These are phyloP conservation scores for Melanotaenia pygmaea DNA, from an alignment of 2,797 vertebrate genomes.

Conservation along the genomic window DNA sequence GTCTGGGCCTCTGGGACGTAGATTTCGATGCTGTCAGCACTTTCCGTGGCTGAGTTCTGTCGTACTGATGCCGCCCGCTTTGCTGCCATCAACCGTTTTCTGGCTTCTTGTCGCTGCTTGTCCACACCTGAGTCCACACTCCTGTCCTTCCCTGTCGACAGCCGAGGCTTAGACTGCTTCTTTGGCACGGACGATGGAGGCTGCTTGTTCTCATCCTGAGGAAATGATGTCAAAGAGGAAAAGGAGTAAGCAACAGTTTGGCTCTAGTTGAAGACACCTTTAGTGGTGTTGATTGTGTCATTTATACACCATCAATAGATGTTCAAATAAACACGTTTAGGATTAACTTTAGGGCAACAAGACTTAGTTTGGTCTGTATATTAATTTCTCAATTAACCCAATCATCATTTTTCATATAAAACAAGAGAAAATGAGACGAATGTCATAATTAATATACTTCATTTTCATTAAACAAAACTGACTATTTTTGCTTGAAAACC, in stretches of 20 bases:
- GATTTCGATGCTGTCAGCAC: constrained; percentile 99
- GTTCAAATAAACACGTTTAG: constrained; percentile 5
- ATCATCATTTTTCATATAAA: background rate
- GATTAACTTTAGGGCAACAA: background rate
- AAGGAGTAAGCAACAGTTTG: constrained; percentile 9
- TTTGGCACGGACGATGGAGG: constrained; percentile 93
- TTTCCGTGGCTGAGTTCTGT: constrained; percentile 98
- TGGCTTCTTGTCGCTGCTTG: constrained; percentile 97
- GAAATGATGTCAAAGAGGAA: constrained; percentile 10
- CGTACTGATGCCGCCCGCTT: constrained; percentile 95
- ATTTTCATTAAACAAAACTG: background rate
- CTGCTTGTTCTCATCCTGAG: constrained; percentile 91
- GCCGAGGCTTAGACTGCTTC: constrained; percentile 93
- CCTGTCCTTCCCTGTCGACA: constrained; percentile 90
- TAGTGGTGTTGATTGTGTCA: background rate
- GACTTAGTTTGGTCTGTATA: background rate
- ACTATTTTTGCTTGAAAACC: background rate
- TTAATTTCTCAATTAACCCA: background rate
- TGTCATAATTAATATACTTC: background rate
- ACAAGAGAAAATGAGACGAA: no score
- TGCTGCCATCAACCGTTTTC: constrained; percentile 96
- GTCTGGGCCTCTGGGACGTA: constrained; percentile 99
- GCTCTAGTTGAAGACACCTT: constrained; percentile 5
- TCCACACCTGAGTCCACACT: constrained; percentile 89
- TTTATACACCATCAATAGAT: constrained; percentile 4